phyloP scores from a whole-genome alignment of 2,888 invertebrate genomes.

The Eupeodes latifasciatus region DNA sequence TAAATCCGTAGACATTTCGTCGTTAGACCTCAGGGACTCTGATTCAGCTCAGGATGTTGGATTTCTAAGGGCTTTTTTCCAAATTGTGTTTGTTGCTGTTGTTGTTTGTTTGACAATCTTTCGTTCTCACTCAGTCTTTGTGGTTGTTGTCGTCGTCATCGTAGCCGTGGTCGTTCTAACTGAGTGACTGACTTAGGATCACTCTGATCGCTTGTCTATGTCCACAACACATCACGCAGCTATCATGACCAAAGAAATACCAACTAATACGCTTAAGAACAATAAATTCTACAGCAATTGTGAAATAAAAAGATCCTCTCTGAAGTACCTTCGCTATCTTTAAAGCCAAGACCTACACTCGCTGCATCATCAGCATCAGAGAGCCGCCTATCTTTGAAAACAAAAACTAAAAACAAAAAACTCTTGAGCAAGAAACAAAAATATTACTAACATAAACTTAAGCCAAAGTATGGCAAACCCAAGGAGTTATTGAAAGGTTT shows the following conservation, averaged over 20 bases:
- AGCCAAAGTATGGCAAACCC: constrained; percentile 70
- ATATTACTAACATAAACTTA: constrained; percentile 71
- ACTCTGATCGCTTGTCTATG: constrained; percentile 64
- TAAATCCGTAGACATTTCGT: constrained; percentile 76
- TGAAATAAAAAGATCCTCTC: constrained; percentile 56
- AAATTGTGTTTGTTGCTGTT: not conserved
- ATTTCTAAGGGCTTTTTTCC: constrained; percentile 50
- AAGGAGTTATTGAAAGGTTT: constrained; percentile 75
- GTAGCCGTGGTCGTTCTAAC: constrained; percentile 33
- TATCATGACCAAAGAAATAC: constrained; percentile 71
- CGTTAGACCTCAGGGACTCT: constrained; percentile 56
- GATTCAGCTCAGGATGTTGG: not conserved
- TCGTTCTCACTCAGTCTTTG: constrained; percentile 45
- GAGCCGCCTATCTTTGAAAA: constrained; percentile 42
- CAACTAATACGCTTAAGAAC: constrained; percentile 65
- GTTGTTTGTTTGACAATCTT: constrained; percentile 33
- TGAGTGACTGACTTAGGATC: constrained; percentile 59
- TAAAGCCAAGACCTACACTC: constrained; percentile 60
- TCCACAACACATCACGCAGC: constrained; percentile 71
- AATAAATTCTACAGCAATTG: constrained; percentile 74
- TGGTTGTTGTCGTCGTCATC: not conserved
- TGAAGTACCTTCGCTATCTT: constrained; percentile 37
- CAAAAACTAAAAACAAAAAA: constrained; percentile 8
- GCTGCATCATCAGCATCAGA: not conserved
- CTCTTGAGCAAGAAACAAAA: constrained; percentile 66